Conservation (phyloP, 2,888 invertebrate genomes). For the Coenonympha arcania region DNA sequence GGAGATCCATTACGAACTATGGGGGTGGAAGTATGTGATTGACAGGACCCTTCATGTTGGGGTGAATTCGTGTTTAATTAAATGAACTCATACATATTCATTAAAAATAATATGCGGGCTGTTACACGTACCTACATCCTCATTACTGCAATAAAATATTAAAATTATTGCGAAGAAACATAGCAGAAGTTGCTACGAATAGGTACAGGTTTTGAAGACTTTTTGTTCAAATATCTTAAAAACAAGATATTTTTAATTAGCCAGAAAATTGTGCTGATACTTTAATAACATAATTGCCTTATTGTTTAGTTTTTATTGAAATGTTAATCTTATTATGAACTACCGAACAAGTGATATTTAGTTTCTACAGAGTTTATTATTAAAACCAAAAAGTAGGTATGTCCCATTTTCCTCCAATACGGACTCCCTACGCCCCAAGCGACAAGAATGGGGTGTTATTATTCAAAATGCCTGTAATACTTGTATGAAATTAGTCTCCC, state of each 20-base stretch:
- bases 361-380: too few relatives aligned
- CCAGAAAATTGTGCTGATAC: too few relatives aligned
- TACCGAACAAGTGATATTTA: too few relatives aligned
- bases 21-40: slow-evolving; percentile 21
- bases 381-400: background rate
- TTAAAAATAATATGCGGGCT: slow-evolving; percentile 4
- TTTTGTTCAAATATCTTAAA: too few relatives aligned
- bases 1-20: slow-evolving; percentile 16
- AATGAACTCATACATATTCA: slow-evolving; percentile 16
- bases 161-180: background rate
- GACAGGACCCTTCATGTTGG: slow-evolving; percentile 20
- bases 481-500: slow-evolving; percentile 54
- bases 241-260: too few relatives aligned
- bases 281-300: too few relatives aligned
- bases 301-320: background rate
- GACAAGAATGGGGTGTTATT: slow-evolving; percentile 38
- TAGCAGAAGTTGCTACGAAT: too few relatives aligned
- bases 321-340: background rate
- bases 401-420: background rate
- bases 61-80: slow-evolving; percentile 8
- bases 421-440: slow-evolving; percentile 26
- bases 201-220: too few relatives aligned
- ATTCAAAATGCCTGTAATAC: slow-evolving; percentile 51
- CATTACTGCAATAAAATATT: background rate
- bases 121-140: background rate